phyloP scores from a whole-genome alignment of 2,113 vertebrate species.

The Anhinga rufa region DNA sequence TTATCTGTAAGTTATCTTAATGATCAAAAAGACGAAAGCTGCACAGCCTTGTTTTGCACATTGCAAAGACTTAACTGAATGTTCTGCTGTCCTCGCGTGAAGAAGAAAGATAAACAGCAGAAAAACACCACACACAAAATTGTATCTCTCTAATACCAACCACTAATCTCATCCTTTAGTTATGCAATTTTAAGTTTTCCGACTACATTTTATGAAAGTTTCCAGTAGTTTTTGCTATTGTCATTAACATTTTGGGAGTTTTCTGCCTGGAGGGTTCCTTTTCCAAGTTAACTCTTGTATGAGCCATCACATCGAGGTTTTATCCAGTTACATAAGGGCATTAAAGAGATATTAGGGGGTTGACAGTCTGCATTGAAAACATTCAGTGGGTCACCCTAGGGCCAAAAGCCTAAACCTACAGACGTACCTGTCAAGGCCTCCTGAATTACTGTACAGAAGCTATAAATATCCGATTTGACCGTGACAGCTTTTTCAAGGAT shows the following conservation, averaged over 20 bases:
- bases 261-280: not conserved
- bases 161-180: not conserved
- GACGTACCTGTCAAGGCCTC: constrained; percentile 75
- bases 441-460: constrained; percentile 75
- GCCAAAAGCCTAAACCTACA: not conserved
- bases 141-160: not conserved
- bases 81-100: not conserved
- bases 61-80: not conserved
- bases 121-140: not conserved
- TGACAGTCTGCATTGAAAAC: not conserved
- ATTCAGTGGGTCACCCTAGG: not conserved
- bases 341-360: not conserved
- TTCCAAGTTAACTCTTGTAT: not conserved
- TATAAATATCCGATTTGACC: constrained; percentile 69
- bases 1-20: not conserved
- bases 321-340: not conserved
- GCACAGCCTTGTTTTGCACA: not conserved
- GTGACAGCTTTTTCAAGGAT: constrained; percentile 61
- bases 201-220: not conserved
- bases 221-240: not conserved
- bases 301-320: not conserved
- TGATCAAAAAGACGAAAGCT: not conserved
- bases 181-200: not conserved
- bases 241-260: not conserved
- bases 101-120: not conserved